These are phyloP conservation scores for Lymantria monacha DNA, from an alignment of 2,888 invertebrate species.

Conservation along the genomic window DNA sequence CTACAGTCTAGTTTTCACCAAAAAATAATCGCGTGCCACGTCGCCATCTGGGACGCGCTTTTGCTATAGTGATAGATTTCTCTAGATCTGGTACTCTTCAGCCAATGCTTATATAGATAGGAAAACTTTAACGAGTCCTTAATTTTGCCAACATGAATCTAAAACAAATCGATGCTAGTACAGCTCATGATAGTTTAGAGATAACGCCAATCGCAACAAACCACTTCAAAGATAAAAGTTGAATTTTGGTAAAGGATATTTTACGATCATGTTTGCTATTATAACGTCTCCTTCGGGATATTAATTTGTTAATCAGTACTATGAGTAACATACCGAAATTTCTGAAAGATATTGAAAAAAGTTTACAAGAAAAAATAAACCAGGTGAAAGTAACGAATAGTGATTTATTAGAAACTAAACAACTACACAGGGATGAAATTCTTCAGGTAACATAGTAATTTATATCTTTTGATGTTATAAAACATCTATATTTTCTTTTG, in stretches of 20 bases:
- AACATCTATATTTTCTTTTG: too few species aligned
- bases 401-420: constrained; percentile 55
- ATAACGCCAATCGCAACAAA: constrained; percentile 62
- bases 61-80: too few species aligned
- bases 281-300: too few species aligned
- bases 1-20: too few species aligned
- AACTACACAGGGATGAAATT: constrained; percentile 55
- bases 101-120: too few species aligned
- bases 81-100: too few species aligned
- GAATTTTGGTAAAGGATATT: neutral
- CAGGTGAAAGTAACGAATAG: constrained; percentile 43
- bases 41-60: too few species aligned
- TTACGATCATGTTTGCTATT: neutral
- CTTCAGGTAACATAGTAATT: constrained; percentile 43
- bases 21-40: too few species aligned
- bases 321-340: constrained; percentile 51
- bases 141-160: too few species aligned
- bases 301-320: constrained; percentile 2
- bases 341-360: constrained; percentile 53
- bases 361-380: constrained; percentile 46
- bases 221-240: constrained; percentile 23
- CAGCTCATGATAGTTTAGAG: constrained; percentile 14
- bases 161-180: neutral
- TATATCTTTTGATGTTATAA: too few species aligned
- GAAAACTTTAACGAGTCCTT: too few species aligned